Evolutionary conservation across 2,888 invertebrate genomes (phyloP), one percentile per base, ranked within the genome.

Genomic region (Amphipyra tragopoginis): DNA sequence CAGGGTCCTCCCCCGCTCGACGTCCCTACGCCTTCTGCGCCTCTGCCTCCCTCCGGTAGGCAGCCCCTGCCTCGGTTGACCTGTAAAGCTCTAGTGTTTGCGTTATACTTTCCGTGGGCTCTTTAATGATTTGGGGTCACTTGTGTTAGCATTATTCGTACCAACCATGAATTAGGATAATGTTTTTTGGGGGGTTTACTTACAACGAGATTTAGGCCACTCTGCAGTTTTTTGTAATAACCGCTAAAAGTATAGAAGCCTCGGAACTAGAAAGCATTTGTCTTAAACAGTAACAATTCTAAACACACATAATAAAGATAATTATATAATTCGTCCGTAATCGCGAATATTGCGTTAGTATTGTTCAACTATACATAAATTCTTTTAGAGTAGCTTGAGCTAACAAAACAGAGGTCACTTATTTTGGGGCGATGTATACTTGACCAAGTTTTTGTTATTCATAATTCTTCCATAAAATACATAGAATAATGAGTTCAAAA

Each of bases 1-100:
- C 94, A 94, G 92, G 94, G 94, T 92, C 88, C 90, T 88, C 89
- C 90, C 87, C 87, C 87, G 82, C 90, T 90, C 86, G 81, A 66
- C 84, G 83, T 86, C 91, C 92, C 89, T 90, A 81, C 91, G 86
- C 92, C 88, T 90, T 87, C 84, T 86, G 82, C 83, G 77, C 81
- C 82, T 83, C 80, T 81, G 69, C 77, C 83, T 79, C 75, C 88
- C 87, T 80, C 89, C 89, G 88, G 77, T 86, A 81, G 81, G 77
- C 85, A 82, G 82, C 87, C 85, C 87, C 85, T 84, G 85, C 75
- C 77, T 83, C 86, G 85, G 87, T 87, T 90, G 90, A 92, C 92
- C 92, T 90, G 90, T 90, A 91, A 92, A 93, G 90, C 88, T 90
- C 78, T 84, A 89, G 88, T 89, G 86, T 90, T 93, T 90, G 86